Percentiles rank a stretch among this genome's conserved stretches.
These are phyloP conservation scores for Miniopterus natalensis DNA, from an alignment of 2,113 vertebrate species.

Conservation along the genomic window DNA sequence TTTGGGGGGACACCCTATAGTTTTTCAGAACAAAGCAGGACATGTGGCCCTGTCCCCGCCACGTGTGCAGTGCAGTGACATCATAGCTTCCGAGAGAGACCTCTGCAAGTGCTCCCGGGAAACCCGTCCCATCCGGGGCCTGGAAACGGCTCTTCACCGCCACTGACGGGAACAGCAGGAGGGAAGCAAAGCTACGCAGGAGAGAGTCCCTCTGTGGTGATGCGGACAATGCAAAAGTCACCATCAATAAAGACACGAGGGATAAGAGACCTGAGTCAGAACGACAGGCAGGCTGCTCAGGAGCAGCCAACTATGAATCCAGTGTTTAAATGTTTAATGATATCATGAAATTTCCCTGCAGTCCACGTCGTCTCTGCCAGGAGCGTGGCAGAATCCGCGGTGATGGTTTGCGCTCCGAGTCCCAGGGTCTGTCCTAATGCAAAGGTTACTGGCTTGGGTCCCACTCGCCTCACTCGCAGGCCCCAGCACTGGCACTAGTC, in stretches of 20 bases:
- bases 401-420: not conserved
- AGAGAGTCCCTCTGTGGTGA: not conserved
- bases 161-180: slow-evolving; percentile 13
- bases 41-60: not conserved
- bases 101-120: not conserved
- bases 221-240: slow-evolving; percentile 56
- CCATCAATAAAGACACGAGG: not conserved
- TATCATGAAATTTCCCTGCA: not conserved
- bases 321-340: slow-evolving; percentile 56
- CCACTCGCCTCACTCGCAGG: not conserved
- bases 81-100: slow-evolving; percentile 54
- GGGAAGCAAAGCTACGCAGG: not conserved
- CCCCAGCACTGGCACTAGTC: not conserved
- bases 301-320: slow-evolving; percentile 49
- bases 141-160: slow-evolving; percentile 33
- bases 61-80: not conserved
- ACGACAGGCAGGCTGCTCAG: slow-evolving; percentile 43
- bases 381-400: not conserved
- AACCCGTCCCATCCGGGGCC: slow-evolving; percentile 10
- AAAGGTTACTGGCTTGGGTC: fast-evolving
- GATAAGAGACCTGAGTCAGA: not conserved
- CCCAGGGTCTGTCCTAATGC: fast-evolving
- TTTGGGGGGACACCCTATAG: no score
- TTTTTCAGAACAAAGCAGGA: not conserved
- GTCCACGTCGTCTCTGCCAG: not conserved